These are phyloP conservation scores for Bombus difficillimus DNA, from an alignment of 1,140 invertebrate species.

Conservation along the genomic window DNA sequence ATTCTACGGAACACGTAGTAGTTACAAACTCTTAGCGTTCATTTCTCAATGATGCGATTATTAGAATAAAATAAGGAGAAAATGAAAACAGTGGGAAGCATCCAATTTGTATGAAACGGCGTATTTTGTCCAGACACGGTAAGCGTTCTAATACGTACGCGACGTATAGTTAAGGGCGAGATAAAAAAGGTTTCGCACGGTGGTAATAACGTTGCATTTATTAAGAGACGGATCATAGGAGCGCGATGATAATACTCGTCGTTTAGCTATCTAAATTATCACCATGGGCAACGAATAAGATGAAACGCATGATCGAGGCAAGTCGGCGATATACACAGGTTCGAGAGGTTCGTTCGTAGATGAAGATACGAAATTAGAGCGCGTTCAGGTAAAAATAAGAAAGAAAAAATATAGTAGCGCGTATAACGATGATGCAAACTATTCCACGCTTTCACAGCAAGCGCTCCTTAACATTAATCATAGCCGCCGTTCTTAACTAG, in stretches of 20 bases:
- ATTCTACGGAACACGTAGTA: no score
- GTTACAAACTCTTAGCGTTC: no score
- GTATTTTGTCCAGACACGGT: no score
- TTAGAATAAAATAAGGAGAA: no score
- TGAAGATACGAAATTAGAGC: constrained; percentile 27
- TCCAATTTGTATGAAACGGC: no score
- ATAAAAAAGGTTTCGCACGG: no score
- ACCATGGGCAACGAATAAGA: no score
- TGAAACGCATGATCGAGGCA: constrained; percentile 16
- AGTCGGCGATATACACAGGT: not conserved
- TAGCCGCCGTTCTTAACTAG: constrained; percentile 41
- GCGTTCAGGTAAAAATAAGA: not conserved
- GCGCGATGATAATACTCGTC: not conserved
- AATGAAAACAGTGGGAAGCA: no score
- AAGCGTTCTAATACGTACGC: no score
- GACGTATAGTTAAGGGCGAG: no score
- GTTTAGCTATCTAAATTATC: not conserved
- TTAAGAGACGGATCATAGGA: not conserved
- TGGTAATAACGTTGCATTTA: no score
- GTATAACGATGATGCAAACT: constrained; percentile 39
- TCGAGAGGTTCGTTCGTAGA: not conserved
- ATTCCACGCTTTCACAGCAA: constrained; percentile 57
- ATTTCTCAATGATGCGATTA: no score
- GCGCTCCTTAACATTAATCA: constrained; percentile 57
- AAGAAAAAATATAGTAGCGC: not conserved